Base-by-base conservation (phyloP, 2,113 vertebrate genomes). In the Hucho hucho region DNA sequence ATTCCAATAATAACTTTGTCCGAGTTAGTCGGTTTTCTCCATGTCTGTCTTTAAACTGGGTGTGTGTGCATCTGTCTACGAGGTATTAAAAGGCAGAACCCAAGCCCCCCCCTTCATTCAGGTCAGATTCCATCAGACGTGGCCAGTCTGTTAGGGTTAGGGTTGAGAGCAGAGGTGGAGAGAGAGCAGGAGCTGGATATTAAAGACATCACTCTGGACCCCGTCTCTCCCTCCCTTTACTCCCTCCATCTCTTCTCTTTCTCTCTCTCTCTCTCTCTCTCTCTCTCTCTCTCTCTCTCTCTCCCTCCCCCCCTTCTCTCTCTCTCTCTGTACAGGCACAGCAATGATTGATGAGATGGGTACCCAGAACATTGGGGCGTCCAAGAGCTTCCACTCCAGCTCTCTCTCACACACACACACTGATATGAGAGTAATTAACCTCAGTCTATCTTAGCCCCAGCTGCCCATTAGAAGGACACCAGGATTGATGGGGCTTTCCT, bases 401-500 rank as follows among this genome's bases (percentile, higher is more conserved):
- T 70, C 70, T 71, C 76, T 72, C 68, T 81, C 75, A 76, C 78
- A 75, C 64, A 18, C 61, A 49, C 76, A 56, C 84, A 75, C 70
- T 80, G 88, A 91, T 91, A 91, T 93, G 90, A 89, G 89, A 91
- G 92, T 93, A 93, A 94, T 94, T 94, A 94, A 94, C 93, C 93
- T 93, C 91, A 87, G 92, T 88, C 91, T 92, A 87, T 79, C 85
- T 87, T 89, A 89, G 88, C 88, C 90, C 89, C 83, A 83, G 83
- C 88, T 91, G 89, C 90, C 90, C 90, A 91, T 93, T 92, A 93
- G 90, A 90, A 92, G 92, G 90, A 90, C 91, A 92, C 87, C 84
- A 89, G 88, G 92, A 93, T 94, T 92, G 90, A 94, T 93, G 93
- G 87, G 71, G 67, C 81, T 81, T 78, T 83, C 81, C 79, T 79